phyloP scores from a whole-genome alignment of 1,140 invertebrate genomes.

The Armadillidium nasatum region DNA sequence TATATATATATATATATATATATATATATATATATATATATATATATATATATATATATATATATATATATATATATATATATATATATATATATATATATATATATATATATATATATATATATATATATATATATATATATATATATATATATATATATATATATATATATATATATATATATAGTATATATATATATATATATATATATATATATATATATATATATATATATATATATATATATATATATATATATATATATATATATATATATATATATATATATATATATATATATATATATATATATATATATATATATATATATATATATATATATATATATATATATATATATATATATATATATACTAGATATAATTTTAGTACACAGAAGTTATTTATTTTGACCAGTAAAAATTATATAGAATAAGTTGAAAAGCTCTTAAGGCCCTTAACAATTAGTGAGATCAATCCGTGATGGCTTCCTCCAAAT shows the following conservation, averaged over 20 bases:
- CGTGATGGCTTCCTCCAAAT: not conserved
- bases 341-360: not conserved
- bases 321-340: conserved; percentile 11
- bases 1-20: too few species aligned
- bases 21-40: too few species aligned
- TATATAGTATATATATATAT: not conserved
- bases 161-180: not conserved
- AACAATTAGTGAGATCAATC: not conserved
- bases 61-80: too few species aligned
- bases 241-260: too few species aligned
- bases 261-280: too few species aligned
- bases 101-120: too few species aligned
- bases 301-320: not conserved
- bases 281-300: too few species aligned
- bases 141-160: conserved; percentile 13
- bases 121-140: not conserved
- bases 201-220: not conserved
- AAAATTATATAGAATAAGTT: conserved; percentile 6
- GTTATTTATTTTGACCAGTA: conserved; percentile 3
- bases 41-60: too few species aligned
- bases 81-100: too few species aligned
- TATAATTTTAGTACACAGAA: not conserved
- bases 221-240: too few species aligned
- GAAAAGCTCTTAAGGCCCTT: not conserved
- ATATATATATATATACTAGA: not conserved